phyloP scores from a whole-genome alignment of 2,797 vertebrate genomes.

The Buceros bicornis region DNA sequence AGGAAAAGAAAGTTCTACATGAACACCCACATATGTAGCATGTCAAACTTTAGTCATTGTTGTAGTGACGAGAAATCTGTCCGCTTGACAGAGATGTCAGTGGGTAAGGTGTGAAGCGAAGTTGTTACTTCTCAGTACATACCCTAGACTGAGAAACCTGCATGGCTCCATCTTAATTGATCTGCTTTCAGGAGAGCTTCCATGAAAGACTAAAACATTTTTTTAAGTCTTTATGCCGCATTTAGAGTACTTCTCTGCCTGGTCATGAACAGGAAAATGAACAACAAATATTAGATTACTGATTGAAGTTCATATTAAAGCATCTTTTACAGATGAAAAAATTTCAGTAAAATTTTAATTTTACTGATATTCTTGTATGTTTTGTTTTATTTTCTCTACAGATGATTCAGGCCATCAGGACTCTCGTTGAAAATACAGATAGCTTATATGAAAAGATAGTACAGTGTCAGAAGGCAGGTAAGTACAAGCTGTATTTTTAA shows the following conservation, averaged over 20 bases:
- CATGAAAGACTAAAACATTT: neutral
- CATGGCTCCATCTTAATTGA: rapidly evolving
- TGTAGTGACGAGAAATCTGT: neutral
- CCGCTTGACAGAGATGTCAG: neutral
- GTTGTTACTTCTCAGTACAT: neutral
- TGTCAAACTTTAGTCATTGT: neutral
- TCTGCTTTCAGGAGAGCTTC: neutral
- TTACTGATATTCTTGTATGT: neutral
- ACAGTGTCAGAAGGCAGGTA: slow-evolving; percentile 95
- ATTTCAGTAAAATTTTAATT: neutral
- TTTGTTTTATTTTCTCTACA: slow-evolving; percentile 74
- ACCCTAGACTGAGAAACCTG: neutral
- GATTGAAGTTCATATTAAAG: neutral
- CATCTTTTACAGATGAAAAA: neutral
- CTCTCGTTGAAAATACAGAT: slow-evolving; percentile 89
- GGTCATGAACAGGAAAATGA: neutral
- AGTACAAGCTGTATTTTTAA: slow-evolving; percentile 47
- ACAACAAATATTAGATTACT: neutral
- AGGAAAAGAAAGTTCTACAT: neutral
- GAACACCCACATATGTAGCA: neutral
- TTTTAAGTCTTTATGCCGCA: neutral
- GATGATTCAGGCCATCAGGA: slow-evolving; percentile 95
- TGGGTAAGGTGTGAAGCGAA: neutral
- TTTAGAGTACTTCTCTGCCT: neutral
- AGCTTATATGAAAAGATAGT: slow-evolving; percentile 91